Base-by-base conservation (phyloP, 2,888 invertebrate species). In the Panopea generosa region DNA sequence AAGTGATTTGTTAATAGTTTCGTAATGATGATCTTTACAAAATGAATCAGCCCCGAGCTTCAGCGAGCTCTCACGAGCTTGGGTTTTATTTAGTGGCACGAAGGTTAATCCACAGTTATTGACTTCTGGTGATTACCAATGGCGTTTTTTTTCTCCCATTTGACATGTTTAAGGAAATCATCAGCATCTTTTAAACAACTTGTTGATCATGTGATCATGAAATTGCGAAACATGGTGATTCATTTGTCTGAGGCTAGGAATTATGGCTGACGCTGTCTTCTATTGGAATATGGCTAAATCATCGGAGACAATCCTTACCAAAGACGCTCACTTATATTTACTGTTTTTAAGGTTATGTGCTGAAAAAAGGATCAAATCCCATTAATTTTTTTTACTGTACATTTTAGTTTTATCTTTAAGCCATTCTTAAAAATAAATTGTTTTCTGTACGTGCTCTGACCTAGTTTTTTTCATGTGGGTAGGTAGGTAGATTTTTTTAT, bases 1-100 rank as follows among this genome's bases (percentile, higher is more conserved):
- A 71, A 71, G 59, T 65, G 71, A 71, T 71, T 71, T 65, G 71
- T 63, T 71, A 71, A 71, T 71, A 59, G 71, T 45, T 65, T 53
- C 14, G 60, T 71, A 65, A 71, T 71, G 71, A 65, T 65, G 65
- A 60, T 71, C 45, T 43, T 49, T 22, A 29, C 29, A 18, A 16
- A 55, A 47, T 45, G 53, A 66, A 47, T 45, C 47, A 66, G 47
- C 33, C 33, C 6, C 11, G 33, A 27, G 38, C 26, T 18, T 55
- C 29, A 56, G 43, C 45, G 33, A 43, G 38, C 45, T 62, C 56
- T 70, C 55, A 70, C 62, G 55, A 53, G 55, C 45, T 56, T 26
- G 22, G 9, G 53, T 33, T 33, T 33, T 33, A 33, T 33, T 33
- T 4, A 7, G 33, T 7, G 33, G 33, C 33, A 33, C 47, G 45